Evolutionary conservation across 2,888 invertebrate genomes (phyloP), one percentile per base, ranked within the genome.

Genomic region (Aquatica leii): DNA sequence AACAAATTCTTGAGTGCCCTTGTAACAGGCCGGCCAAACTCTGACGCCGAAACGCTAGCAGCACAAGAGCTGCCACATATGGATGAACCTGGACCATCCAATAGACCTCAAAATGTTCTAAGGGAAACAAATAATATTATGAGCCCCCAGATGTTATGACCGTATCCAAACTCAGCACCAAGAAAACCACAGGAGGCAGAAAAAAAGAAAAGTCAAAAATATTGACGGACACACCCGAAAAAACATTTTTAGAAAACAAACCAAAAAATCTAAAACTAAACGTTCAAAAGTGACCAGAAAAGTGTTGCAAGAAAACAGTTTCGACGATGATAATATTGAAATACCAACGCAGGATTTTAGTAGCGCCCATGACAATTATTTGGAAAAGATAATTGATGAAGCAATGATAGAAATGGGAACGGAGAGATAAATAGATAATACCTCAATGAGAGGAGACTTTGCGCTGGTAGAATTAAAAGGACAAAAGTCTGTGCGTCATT

Each of bases 401-500:
- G n/a, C n/a, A 21, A 48, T 3, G 56, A 56, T 35, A 8, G 63
- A 64, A 67, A 62, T 52, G 34, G 62, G 51, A 40, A 2, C 31
- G 53, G 48, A 62, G n/a, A 55, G 14, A 20, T 37, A 40, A 12
- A 52, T 51, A 31, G 66, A 63, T 56, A 60, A 63, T 60, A 3
- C 43, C 15, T 20, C 54, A 37, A 51, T 61, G 59, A 54, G 64
- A 65, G 61, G 64, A 64, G 60, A 60, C 51, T 67, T 67, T 52
- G 62, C 18, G 15, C 34, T 62, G 49, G 52, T 67, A 18, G 64
- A 67, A 54, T 55, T 64, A 40, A 64, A 34, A 54, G 64, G 58
- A 41, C 60, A 67, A 64, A 67, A 58, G 56, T 60, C 53, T 51
- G 58, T 67, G 58, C 46, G 40, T 24, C 63, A n/a, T n/a, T n/a